phyloP scores from a whole-genome alignment of 2,888 invertebrate species.

The Mayetiola destructor region DNA sequence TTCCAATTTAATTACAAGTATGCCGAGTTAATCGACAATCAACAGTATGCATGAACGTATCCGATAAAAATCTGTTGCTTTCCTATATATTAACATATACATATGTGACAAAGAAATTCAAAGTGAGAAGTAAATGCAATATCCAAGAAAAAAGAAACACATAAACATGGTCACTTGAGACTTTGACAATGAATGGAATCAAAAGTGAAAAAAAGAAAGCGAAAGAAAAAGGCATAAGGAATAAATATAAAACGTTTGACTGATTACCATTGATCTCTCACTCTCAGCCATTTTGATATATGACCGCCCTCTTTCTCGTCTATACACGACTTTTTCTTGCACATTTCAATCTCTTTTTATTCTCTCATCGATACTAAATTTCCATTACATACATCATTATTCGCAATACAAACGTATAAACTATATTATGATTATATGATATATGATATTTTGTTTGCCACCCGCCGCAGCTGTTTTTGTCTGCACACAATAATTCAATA shows the following conservation, averaged over 20 bases:
- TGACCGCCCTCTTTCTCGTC: conserved; percentile 22
- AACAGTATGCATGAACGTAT: not conserved
- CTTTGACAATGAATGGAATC: no score
- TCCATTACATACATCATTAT: conserved; percentile 9
- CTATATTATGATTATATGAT: no score
- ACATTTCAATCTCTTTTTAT: not conserved
- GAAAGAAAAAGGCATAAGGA: not conserved
- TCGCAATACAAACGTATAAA: not conserved
- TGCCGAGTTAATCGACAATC: not conserved
- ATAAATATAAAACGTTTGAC: conserved; percentile 23
- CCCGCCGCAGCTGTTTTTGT: conserved; percentile 13
- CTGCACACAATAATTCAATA: not conserved
- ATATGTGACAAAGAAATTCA: not conserved
- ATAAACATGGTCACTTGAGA: not conserved
- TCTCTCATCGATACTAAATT: not conserved
- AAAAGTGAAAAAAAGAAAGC: not conserved
- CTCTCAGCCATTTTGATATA: conserved; percentile 37
- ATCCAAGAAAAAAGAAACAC: not conserved
- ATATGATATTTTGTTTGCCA: no score
- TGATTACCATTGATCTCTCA: conserved; percentile 22
- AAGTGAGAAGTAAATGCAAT: not conserved
- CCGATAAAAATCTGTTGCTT: conserved; percentile 1
- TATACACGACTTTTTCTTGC: not conserved
- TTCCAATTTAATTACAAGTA: conserved; percentile 1
- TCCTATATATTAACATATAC: no score